Evolutionary conservation across 1,140 invertebrate species (phyloP).

Genomic region (Drosophila guanche): DNA sequence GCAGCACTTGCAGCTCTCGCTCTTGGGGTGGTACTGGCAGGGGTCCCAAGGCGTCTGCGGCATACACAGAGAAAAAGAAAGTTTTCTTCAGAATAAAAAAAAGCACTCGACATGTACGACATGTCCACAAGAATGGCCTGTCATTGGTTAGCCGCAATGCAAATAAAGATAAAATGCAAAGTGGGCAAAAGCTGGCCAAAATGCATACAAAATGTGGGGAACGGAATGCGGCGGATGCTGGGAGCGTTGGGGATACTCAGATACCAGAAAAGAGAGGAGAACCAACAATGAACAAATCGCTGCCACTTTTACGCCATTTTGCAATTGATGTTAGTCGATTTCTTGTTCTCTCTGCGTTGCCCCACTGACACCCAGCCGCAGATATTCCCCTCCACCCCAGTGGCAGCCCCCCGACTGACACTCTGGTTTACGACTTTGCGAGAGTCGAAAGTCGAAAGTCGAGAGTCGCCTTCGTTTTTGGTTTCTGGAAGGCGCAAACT

Average conservation of each 20-base stretch:
- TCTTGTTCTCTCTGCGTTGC: constrained; percentile 11
- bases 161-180: constrained; percentile 54
- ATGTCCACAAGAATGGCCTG: constrained; percentile 38
- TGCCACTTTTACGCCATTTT: constrained; percentile 54
- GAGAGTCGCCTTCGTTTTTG: constrained; percentile 11
- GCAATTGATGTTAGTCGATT: constrained; percentile 61
- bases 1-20: constrained; percentile 27
- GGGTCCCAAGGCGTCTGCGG: constrained; percentile 9
- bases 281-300: constrained; percentile 46
- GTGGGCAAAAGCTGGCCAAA: constrained; percentile 46
- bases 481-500: constrained; percentile 41
- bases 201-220: constrained; percentile 14
- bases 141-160: constrained; percentile 51
- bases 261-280: constrained; percentile 34
- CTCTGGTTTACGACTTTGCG: constrained; percentile 48
- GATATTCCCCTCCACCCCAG: neutral
- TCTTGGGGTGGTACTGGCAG: constrained; percentile 15
- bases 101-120: constrained; percentile 47
- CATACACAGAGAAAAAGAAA: constrained; percentile 27
- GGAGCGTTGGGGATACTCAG: neutral
- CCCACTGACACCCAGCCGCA: neutral
- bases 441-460: neutral
- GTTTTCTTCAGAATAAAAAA: constrained; percentile 50
- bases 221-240: constrained; percentile 14
- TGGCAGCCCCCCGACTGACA: neutral